Base-by-base conservation (phyloP, 2,797 vertebrate genomes). In the Pteropus rufus region DNA sequence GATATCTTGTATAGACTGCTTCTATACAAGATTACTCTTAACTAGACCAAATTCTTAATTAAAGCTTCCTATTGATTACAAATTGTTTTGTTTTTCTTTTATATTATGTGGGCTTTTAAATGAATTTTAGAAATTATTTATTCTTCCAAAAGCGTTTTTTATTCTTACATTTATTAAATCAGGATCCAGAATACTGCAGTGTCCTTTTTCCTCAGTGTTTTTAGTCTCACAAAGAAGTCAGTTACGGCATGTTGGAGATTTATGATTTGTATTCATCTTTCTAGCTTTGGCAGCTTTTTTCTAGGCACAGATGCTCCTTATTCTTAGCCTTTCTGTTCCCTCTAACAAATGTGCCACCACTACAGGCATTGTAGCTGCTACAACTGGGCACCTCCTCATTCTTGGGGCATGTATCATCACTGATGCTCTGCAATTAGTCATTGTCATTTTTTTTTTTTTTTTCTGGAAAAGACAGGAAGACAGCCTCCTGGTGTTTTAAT, bases 201-300 rank as follows among this genome's bases (percentile, higher is more conserved):
- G 8, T 44, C 10, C 11, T 34, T 52, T 93, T 21, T 29, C 3
- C 7, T 89, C 18, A 34, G 5, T 31, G 19, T 36, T 44, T 83
- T 92, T 23, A 41, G 7, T 83, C 39, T 76, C 26, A 49, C 18
- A 26, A 49, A 85, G 14, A 54, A 54, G 3, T 69, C 39, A 60
- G 23, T 34, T 21, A 79, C 3, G 10, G 1, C 54, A 10, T 18
- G 0, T 24, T 72, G 31, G 31, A 41, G n/a, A 1, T 0, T 39
- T 60, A 7, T n/a, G 54, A 36, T 44, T 65, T 56, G 26, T 49
- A n/a, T n/a, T 88, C n/a, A 7, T 93, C 14, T 52, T 73, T 34
- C 58, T 6, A 73, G 21, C 52, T 89, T 60, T 21, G 15, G 11
- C 12, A 49, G 11, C 23, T 83, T 1, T 54, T 77, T 69, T 56